Percentiles rank a stretch among this genome's conserved stretches.
Evolutionary conservation across 2,797 vertebrate genomes (phyloP).

Genomic region (Melanogrammus aeglefinus): DNA sequence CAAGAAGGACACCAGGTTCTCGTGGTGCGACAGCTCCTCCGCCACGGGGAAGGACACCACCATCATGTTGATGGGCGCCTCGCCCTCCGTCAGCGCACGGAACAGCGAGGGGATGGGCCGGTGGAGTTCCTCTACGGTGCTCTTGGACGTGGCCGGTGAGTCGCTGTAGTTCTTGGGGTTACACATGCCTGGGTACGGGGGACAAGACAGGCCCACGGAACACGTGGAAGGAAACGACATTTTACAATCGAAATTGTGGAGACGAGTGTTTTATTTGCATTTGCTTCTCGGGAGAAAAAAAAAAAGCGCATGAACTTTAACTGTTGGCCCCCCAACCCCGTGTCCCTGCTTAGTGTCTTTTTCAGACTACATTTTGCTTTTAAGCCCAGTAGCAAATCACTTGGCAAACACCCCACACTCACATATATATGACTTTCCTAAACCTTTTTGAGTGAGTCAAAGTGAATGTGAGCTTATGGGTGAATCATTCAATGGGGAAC

Average conservation of each 20-base stretch:
- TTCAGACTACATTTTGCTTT: conserved; percentile 57
- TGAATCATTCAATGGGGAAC: conserved; percentile 61
- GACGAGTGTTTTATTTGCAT: not conserved
- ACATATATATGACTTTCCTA: conserved; percentile 53
- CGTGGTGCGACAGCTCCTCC: conserved; percentile 92
- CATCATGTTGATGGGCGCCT: conserved; percentile 91
- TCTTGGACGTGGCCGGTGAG: conserved; percentile 95
- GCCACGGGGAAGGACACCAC: conserved; percentile 94
- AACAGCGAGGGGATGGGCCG: conserved; percentile 95
- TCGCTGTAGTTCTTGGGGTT: conserved; percentile 97
- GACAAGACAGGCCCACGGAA: not conserved
- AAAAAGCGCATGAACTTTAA: not conserved
- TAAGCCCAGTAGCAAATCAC: conserved; percentile 55
- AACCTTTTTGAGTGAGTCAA: conserved; percentile 52
- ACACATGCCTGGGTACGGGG: conserved; percentile 84
- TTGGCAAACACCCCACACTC: conserved; percentile 43
- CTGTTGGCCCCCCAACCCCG: conserved; percentile 31
- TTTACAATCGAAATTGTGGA: not conserved
- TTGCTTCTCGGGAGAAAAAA: not conserved
- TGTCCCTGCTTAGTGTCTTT: conserved; percentile 46
- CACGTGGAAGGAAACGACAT: not conserved
- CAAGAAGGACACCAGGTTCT: conserved; percentile 94
- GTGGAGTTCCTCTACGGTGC: conserved; percentile 94
- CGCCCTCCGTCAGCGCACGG: conserved; percentile 92
- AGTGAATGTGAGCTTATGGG: conserved; percentile 62